Evolutionary conservation across 2,113 vertebrate genomes (phyloP), one percentile per base, ranked within the genome.

Genomic region (Anolis carolinensis): DNA sequence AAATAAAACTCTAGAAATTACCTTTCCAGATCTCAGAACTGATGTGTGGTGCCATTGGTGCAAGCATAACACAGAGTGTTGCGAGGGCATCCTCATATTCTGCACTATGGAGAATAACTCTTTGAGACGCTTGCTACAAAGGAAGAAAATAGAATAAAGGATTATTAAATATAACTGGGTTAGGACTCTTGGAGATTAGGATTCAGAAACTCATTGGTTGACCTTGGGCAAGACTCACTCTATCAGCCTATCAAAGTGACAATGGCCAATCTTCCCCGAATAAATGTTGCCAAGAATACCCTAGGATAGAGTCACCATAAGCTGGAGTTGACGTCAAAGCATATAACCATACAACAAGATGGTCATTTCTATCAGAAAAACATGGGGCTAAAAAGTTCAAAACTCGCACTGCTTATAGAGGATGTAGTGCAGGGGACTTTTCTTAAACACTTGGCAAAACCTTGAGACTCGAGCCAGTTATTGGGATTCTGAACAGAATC

Each of bases 21-120:
- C 99, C 99, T 98, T 97, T 97, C 99, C 98, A 99, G 88, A 99
- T 97, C 94, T 99, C 99, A 10, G 98, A 99, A 14, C 98, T 94
- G 76, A 99, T 90, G 90, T 98, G 97, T 1, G 98, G 98, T 72
- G 97, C 98, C 97, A 99, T 96, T 1, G 98, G 98, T 6, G 98
- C 97, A 0, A 97, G 89, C 98, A 99, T 98, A 91, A 98, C 85
- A 81, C 97, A 94, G 85, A 99, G 96, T 0, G 95, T 90, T 48
- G 97, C 97, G 84, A 99, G 95, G 5, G 97, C 96, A 68, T 99
- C 98, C 94, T 99, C 98, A 92, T 97, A 99, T 94, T 99, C 98
- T 34, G 84, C 50, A 39, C 98, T 99, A 95, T 99, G 98, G 30
- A 97, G 96, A 63, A 97, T 59, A 50, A 99, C 92, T 59, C 87